Conservation (phyloP, 2,113 vertebrate genomes). For the Pogona vitticeps region DNA sequence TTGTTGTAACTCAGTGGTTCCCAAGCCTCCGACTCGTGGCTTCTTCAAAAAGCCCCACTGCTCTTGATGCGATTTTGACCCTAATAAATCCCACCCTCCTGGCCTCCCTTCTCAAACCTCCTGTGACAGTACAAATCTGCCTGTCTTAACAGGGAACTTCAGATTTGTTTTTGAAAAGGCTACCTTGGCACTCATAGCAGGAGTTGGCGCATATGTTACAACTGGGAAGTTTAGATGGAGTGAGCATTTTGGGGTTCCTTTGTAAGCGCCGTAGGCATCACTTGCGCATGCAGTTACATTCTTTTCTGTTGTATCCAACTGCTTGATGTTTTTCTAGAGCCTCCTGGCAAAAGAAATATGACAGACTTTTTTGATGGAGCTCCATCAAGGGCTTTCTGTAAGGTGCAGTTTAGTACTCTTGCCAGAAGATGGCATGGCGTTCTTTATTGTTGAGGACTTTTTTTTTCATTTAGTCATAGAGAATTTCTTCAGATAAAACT, state of each 20-base stretch:
- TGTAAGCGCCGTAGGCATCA: not conserved
- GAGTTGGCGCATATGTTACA: not conserved
- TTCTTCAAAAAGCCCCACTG: not conserved
- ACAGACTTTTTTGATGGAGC: not conserved
- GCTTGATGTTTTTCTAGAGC: not conserved
- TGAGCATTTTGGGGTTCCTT: too few species aligned
- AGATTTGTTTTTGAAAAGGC: not conserved
- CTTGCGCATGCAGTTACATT: too few species aligned
- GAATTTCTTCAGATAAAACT: not conserved
- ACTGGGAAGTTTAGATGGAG: too few species aligned
- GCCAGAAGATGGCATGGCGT: not conserved
- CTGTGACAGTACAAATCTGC: not conserved
- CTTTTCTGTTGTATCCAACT: too few species aligned
- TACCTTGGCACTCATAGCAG: not conserved
- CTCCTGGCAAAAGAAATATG: too few species aligned
- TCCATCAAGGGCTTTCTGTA: not conserved
- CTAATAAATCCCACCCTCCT: not conserved
- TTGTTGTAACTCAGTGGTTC: too few species aligned
- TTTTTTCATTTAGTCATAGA: not conserved
- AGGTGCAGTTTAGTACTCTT: not conserved
- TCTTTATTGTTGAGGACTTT: not conserved
- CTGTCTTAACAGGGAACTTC: not conserved
- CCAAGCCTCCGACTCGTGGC: too few species aligned
- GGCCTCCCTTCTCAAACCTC: not conserved
- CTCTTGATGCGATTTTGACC: too few species aligned